A percentile compares a stretch with the other conserved stretches of the same genome.
Evolutionary conservation across 1,140 invertebrate species (phyloP).

Genomic region (Bombus pascuorum): DNA sequence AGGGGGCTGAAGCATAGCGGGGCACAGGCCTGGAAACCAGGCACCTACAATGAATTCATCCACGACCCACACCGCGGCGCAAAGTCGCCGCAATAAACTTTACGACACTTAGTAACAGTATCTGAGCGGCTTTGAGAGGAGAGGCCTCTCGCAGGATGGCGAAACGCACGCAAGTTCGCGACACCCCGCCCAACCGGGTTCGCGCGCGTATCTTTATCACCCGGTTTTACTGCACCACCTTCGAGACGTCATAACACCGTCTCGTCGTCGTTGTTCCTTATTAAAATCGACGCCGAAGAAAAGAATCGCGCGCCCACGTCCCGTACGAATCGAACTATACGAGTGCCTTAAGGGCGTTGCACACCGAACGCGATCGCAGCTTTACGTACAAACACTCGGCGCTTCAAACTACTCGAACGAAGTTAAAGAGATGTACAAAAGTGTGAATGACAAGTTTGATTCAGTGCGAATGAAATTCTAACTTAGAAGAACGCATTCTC

Average conservation of each 20-base stretch:
- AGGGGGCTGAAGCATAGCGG: not conserved
- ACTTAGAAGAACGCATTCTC: too few species aligned
- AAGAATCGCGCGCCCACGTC: conserved; percentile 59
- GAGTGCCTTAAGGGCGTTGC: conserved; percentile 33
- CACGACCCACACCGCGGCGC: conserved; percentile 59
- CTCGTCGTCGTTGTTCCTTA: conserved; percentile 63
- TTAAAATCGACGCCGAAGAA: conserved; percentile 62
- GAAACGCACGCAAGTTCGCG: conserved; percentile 31
- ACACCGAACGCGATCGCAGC: not conserved
- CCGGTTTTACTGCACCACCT: conserved; percentile 65
- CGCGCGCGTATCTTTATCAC: conserved; percentile 64
- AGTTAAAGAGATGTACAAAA: too few species aligned
- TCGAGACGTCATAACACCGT: conserved; percentile 66
- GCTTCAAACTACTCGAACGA: too few species aligned
- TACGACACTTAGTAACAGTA: conserved; percentile 69
- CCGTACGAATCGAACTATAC: conserved; percentile 17
- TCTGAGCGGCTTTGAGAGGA: conserved; percentile 23
- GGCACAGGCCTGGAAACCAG: conserved; percentile 35
- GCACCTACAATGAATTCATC: conserved; percentile 67
- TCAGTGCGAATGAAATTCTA: too few species aligned
- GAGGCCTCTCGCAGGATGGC: conserved; percentile 34
- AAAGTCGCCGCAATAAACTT: conserved; percentile 64
- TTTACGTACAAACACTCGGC: not conserved
- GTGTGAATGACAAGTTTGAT: too few species aligned
- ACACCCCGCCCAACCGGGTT: conserved; percentile 15